Evolutionary conservation across 2,888 invertebrate genomes (phyloP).

Genomic region (Julus scandinavius): DNA sequence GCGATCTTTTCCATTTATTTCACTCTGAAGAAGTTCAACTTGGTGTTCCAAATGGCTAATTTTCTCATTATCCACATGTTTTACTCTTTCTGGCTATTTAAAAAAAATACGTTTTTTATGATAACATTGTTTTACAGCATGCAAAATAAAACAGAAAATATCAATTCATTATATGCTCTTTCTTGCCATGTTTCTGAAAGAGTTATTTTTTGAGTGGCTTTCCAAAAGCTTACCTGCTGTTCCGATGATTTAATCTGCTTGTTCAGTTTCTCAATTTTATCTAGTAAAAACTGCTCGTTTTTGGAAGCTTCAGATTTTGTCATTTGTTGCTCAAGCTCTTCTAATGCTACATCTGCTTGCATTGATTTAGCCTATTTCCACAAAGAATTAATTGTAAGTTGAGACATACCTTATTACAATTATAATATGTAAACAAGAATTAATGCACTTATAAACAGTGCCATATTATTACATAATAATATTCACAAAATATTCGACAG

Average conservation of each 20-base stretch:
- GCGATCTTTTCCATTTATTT: constrained; percentile 52
- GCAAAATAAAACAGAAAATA: no score
- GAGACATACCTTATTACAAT: no score
- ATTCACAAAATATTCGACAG: no score
- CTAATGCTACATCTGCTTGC: constrained; percentile 54
- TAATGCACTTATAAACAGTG: no score
- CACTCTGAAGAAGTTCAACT: constrained; percentile 40
- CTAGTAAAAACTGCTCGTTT: background rate
- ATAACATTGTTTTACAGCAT: background rate
- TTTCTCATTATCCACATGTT: background rate
- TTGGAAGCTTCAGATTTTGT: constrained; percentile 29
- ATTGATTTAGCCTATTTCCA: constrained; percentile 51
- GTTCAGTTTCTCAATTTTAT: constrained; percentile 6
- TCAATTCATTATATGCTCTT: no score
- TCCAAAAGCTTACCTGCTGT: background rate
- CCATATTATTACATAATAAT: no score
- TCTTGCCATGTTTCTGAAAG: no score
- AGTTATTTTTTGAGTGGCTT: no score
- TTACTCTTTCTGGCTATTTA: constrained; percentile 17
- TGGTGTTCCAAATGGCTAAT: constrained; percentile 32
- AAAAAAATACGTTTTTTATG: background rate
- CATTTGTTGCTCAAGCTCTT: constrained; percentile 51
- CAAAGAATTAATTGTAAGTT: constrained; percentile 6
- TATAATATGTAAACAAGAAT: no score
- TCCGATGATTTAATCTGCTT: background rate